These are phyloP conservation scores for Dipodomys ordii DNA, from an alignment of 2,113 vertebrate species.

Conservation along the genomic window DNA sequence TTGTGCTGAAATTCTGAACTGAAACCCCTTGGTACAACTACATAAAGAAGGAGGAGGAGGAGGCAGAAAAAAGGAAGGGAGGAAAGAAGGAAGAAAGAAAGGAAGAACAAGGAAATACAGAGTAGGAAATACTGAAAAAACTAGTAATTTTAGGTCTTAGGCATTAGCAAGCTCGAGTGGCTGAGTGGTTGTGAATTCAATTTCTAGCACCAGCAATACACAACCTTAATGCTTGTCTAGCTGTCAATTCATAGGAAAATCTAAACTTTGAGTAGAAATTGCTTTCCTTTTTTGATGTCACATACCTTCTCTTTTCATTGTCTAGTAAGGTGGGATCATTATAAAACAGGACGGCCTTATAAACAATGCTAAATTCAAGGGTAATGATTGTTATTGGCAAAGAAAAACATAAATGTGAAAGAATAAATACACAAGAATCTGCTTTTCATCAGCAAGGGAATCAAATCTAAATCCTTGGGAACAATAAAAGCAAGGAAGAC, in stretches of 20 bases:
- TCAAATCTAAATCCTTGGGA: neutral
- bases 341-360: neutral
- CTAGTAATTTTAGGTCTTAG: no score
- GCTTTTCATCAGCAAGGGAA: neutral
- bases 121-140: no score
- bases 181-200: no score
- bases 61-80: no score
- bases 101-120: no score
- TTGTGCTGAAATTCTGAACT: neutral
- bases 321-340: neutral
- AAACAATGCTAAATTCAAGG: neutral
- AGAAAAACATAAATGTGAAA: neutral
- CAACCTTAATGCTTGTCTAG: neutral
- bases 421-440: neutral
- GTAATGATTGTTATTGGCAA: neutral
- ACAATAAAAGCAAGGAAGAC: neutral
- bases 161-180: no score
- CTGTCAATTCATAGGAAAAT: neutral
- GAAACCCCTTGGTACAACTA: no score
- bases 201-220: no score
- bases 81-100: no score
- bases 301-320: neutral
- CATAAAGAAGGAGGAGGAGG: no score
- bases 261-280: neutral
- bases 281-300: neutral